Percentiles rank a stretch among this genome's conserved stretches.
Conservation (phyloP, 2,113 vertebrate species). For the Ancistrus triradiatus region DNA sequence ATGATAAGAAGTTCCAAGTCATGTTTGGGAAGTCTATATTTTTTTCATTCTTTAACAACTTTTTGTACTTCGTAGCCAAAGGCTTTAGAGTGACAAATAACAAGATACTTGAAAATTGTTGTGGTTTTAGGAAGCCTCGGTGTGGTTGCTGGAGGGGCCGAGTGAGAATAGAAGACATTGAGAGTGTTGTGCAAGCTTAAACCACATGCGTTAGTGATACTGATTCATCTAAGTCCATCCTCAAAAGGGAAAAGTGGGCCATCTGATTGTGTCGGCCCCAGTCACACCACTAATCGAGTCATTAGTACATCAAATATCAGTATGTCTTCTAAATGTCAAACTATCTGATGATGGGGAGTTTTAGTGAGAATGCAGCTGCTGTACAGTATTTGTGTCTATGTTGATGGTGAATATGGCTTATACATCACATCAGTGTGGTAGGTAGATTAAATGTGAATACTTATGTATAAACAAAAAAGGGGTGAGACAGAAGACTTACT, state of each 20-base stretch:
- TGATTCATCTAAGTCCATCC: slow-evolving; percentile 29
- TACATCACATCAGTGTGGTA: no score
- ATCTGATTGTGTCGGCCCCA: slow-evolving; percentile 61
- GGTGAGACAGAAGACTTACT: slow-evolving; percentile 69
- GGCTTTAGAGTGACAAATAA: slow-evolving; percentile 12
- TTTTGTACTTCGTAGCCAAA: slow-evolving; percentile 13
- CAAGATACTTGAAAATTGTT: slow-evolving; percentile 25
- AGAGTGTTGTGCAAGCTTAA: background rate
- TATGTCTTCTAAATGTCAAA: slow-evolving; percentile 13
- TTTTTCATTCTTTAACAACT: slow-evolving; percentile 14
- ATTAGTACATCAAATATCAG: slow-evolving; percentile 54
- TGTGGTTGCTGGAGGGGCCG: slow-evolving; percentile 4
- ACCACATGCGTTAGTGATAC: background rate
- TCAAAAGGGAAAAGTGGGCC: slow-evolving; percentile 57
- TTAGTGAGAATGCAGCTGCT: background rate
- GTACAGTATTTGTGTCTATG: no score
- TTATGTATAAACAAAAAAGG: no score
- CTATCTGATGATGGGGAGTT: background rate
- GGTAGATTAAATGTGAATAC: no score
- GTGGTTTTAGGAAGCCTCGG: slow-evolving; percentile 15
- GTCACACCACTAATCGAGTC: slow-evolving; percentile 53
- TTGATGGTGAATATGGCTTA: no score
- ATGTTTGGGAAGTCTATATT: background rate
- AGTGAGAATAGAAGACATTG: background rate
- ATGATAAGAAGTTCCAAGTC: slow-evolving; percentile 1